Evolutionary conservation across 2,888 invertebrate species (phyloP).

Genomic region (Hofmannophila pseudospretella): DNA sequence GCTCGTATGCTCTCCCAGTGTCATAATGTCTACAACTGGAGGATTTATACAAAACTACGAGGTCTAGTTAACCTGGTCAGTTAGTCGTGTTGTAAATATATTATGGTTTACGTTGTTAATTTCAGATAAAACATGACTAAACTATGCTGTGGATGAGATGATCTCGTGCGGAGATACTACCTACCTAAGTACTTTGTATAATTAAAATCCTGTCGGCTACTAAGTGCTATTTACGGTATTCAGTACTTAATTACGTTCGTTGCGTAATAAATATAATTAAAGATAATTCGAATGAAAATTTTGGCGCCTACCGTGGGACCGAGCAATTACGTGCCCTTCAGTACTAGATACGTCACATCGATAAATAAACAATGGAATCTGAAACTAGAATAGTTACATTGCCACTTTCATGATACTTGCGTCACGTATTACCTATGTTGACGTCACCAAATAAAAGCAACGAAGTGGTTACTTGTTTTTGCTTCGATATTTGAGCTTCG

Average conservation of each 20-base stretch:
- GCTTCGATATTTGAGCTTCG: no score
- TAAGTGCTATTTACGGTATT: conserved; percentile 3
- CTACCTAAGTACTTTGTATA: conserved; percentile 1
- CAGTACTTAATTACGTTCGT: conserved; percentile 4
- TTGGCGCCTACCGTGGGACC: conserved; percentile 20
- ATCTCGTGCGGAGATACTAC: neutral
- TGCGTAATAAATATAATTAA: neutral
- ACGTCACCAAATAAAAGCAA: no score
- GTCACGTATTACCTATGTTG: no score
- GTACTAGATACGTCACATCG: neutral
- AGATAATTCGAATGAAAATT: neutral
- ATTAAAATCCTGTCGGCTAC: conserved; percentile 7
- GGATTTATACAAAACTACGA: conserved; percentile 11
- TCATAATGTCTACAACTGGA: conserved; percentile 4
- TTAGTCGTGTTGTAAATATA: conserved; percentile 1
- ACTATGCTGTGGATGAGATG: conserved; percentile 3
- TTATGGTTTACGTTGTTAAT: conserved; percentile 7
- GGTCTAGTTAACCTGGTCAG: conserved; percentile 13
- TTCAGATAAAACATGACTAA: conserved; percentile 8
- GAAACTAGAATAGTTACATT: no score
- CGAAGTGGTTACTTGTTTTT: no score
- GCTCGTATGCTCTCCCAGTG: conserved; percentile 7
- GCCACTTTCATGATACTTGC: no score
- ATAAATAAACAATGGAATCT: no score
- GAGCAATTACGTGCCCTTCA: neutral